A percentile compares a stretch with the other conserved stretches of the same genome.
phyloP scores from a whole-genome alignment of 1,140 invertebrate species.

The Lethocerus indicus region DNA sequence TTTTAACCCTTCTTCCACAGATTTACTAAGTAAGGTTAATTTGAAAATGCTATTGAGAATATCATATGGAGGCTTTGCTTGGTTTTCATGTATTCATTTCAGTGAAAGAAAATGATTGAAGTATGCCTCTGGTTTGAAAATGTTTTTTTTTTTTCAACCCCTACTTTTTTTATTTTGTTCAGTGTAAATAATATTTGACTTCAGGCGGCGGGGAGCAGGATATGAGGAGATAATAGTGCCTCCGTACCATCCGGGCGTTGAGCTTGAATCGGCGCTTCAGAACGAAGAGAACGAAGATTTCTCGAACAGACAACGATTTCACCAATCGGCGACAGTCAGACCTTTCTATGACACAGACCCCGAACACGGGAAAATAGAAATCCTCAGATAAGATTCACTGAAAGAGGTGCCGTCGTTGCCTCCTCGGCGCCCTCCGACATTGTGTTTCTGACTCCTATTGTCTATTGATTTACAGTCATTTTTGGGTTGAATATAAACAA shows the following conservation, averaged over 20 bases:
- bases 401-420: no score
- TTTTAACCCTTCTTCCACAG: no score
- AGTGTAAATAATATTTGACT: constrained; percentile 18
- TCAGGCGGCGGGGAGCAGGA: constrained; percentile 51
- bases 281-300: constrained; percentile 95
- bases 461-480: no score
- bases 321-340: constrained; percentile 62
- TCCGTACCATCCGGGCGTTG: constrained; percentile 62
- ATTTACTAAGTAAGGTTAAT: no score
- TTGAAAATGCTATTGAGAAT: no score
- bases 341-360: not conserved
- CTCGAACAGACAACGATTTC: constrained; percentile 71
- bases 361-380: not conserved
- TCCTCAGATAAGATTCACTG: not conserved
- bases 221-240: constrained; percentile 85
- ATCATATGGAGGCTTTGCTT: no score
- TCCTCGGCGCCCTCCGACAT: no score
- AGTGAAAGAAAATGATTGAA: no score
- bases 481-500: no score
- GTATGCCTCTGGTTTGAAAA: no score
- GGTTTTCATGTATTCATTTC: no score
- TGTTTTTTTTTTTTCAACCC: constrained; percentile 4
- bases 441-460: no score
- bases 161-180: not conserved
- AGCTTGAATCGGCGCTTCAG: constrained; percentile 64